phyloP scores from a whole-genome alignment of 2,888 invertebrate species.

The Meliscaeva auricollis region DNA sequence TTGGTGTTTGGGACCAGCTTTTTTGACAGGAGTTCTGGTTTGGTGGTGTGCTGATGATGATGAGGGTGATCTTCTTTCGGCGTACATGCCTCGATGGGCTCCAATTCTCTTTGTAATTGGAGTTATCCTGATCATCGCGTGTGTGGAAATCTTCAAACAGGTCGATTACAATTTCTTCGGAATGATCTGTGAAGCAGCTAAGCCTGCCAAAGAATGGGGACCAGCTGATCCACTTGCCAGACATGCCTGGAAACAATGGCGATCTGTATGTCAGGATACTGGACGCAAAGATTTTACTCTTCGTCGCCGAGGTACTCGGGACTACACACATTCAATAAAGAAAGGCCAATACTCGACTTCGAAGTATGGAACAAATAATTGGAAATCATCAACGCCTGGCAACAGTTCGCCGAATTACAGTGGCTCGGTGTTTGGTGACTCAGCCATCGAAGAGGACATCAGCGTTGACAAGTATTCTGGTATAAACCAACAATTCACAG shows the following conservation, averaged over 20 bases:
- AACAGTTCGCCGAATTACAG: constrained; percentile 84
- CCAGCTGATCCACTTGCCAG: constrained; percentile 84
- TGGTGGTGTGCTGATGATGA: constrained; percentile 84
- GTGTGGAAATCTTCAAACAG: constrained; percentile 83
- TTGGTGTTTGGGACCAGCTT: constrained; percentile 83
- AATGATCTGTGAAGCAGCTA: constrained; percentile 84
- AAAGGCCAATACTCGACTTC: constrained; percentile 83
- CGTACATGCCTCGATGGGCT: constrained; percentile 83
- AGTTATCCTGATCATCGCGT: constrained; percentile 82
- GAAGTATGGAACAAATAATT: constrained; percentile 79
- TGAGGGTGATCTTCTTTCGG: constrained; percentile 80
- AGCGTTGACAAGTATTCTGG: constrained; percentile 84
- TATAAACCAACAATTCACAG: constrained; percentile 81
- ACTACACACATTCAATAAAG: constrained; percentile 84
- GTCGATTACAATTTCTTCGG: constrained; percentile 84
- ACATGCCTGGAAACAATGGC: constrained; percentile 84
- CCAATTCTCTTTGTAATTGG: constrained; percentile 82
- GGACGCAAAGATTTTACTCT: constrained; percentile 83
- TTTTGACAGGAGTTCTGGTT: constrained; percentile 82
- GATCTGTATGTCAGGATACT: constrained; percentile 84
- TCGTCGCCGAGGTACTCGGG: constrained; percentile 83
- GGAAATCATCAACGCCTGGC: constrained; percentile 83
- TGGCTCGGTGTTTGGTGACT: constrained; percentile 84
- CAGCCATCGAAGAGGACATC: constrained; percentile 84
- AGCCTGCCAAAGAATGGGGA: constrained; percentile 84